Conservation (phyloP, 2,888 invertebrate genomes). For the Seladonia tumulorum region DNA sequence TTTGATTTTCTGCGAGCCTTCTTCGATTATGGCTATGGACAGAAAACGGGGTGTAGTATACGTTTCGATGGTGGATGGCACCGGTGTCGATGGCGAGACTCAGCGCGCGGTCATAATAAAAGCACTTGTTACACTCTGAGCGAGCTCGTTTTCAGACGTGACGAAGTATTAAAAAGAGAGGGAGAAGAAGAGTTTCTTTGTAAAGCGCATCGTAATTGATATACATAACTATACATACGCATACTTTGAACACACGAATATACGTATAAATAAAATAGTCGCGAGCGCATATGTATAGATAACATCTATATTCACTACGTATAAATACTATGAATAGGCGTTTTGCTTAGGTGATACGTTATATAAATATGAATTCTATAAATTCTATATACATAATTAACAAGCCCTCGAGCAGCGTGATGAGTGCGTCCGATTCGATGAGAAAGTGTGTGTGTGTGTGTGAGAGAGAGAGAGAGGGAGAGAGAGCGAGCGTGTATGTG, state of each 20-base stretch:
- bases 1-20: not conserved
- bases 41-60: not conserved
- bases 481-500: not conserved
- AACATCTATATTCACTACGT: constrained; percentile 66
- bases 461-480: not conserved
- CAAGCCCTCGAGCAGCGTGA: not conserved
- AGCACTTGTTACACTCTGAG: constrained; percentile 31
- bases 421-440: not conserved
- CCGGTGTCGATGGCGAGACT: constrained; percentile 41
- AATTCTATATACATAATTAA: constrained; percentile 52
- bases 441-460: not conserved
- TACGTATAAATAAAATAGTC: constrained; percentile 61
- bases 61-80: constrained; percentile 42
- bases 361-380: constrained; percentile 67
- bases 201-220: constrained; percentile 31
- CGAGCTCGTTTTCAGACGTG: constrained; percentile 38
- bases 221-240: constrained; percentile 50
- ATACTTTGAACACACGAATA: constrained; percentile 64
- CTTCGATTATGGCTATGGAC: not conserved
- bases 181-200: constrained; percentile 14
- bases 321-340: constrained; percentile 71
- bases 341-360: constrained; percentile 62
- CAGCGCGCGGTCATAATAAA: constrained; percentile 49
- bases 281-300: constrained; percentile 54
- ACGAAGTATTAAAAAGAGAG: not conserved